Evolutionary conservation across 2,113 vertebrate species (phyloP), one percentile per base, ranked within the genome.

Genomic region (Nannospalax galili): DNA sequence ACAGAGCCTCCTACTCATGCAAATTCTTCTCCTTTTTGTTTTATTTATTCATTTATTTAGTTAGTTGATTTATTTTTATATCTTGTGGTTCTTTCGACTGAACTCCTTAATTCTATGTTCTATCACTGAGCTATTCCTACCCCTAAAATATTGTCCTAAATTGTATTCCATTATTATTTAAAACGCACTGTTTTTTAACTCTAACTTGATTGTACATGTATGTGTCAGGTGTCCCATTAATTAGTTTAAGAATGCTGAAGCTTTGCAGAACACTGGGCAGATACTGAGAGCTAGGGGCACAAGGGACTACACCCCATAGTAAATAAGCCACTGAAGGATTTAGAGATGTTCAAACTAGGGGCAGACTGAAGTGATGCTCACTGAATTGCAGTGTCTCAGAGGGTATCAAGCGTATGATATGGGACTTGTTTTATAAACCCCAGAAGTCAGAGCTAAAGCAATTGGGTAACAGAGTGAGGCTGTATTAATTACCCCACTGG

Each of bases 151-250:
- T 65, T 88, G 35, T 30, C 45, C 40, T 80, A 77, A 85, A 69
- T 92, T 72, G 45, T 37, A 30, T 79, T 87, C 52, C 84, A 60
- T 74, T 73, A 35, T 87, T n/a, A 37, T 85, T 92, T 81, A 84
- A 91, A 95, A 75, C 42, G 37, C 42, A 69, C 45, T 8, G 30
- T 35, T 17, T 85, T 65, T 19, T 58, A 15, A 91, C 75, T 45
- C 45, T 60, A 90, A 87, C 42, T 20, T 19, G 24, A 67, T 80
- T 79, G 24, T 30, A 20, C 90, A 48, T 84, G 10, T 35, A 75
- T 65, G 19, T n/a, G 30, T 19, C 52, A 81, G 69, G 84, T 95
- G n/a, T 26, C 81, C 42, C 28, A 14, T 7, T 5, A 77, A 72
- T 88, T 74, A 65, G 24, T 91, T 56, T 75, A 72, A 75, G 64